Conservation (phyloP, 2,113 vertebrate genomes). For the Bubalus kerabau region DNA sequence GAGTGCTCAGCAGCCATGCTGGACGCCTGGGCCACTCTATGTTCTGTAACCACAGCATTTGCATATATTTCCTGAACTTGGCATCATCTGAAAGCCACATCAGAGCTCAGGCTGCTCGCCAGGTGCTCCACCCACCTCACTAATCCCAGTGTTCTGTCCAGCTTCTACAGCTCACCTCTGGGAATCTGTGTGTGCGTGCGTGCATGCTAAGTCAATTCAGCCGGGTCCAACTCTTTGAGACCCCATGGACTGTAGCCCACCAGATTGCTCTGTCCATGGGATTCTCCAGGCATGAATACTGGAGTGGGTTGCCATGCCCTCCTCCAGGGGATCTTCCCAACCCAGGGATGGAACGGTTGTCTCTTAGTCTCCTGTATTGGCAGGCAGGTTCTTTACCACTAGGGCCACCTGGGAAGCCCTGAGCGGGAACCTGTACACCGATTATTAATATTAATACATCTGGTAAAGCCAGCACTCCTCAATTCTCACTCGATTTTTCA, state of each 20-base stretch:
- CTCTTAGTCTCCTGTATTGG: neutral
- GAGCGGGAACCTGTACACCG: accelerated
- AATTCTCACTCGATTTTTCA: neutral
- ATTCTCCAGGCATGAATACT: neutral
- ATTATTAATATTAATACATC: neutral
- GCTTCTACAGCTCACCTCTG: neutral
- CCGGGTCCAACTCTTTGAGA: neutral
- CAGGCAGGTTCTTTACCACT: neutral
- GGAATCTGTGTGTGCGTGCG: neutral
- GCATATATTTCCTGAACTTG: neutral
- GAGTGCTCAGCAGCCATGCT: accelerated
- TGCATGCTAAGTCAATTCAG: neutral
- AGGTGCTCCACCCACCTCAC: neutral
- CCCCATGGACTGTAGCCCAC: neutral
- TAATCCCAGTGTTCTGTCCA: too few relatives aligned
- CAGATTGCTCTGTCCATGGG: neutral
- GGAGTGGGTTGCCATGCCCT: neutral
- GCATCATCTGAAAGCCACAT: neutral
- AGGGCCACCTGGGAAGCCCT: neutral
- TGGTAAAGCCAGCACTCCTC: neutral
- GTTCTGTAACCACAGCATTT: neutral
- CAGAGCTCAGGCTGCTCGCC: neutral
- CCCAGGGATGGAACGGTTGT: neutral
- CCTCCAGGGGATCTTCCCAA: neutral
- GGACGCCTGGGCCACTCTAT: neutral